Conservation (phyloP, 2,113 vertebrate species). For the Phylloscopus whistleri region DNA sequence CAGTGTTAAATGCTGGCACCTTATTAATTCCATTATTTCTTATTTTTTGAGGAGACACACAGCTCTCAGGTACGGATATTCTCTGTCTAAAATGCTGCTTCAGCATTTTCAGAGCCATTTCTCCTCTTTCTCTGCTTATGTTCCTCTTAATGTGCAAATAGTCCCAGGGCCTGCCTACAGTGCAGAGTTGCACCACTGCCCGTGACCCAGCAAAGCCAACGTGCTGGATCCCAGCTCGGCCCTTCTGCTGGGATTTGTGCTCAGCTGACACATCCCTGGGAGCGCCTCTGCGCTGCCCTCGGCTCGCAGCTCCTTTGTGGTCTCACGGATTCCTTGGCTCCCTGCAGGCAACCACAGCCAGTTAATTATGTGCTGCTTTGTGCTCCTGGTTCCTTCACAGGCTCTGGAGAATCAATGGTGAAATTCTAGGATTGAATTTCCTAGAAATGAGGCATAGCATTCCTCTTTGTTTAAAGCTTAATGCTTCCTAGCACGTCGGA, state of each 20-base stretch:
- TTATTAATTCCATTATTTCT: not conserved
- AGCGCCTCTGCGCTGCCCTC: not conserved
- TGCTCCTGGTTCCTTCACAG: not conserved
- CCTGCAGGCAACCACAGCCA: not conserved
- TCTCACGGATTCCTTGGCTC: not conserved
- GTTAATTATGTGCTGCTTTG: rapidly evolving
- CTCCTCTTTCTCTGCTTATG: not conserved
- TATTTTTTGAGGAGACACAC: not conserved
- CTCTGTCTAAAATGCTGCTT: not conserved
- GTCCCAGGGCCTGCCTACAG: not conserved
- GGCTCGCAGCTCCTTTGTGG: too few species aligned
- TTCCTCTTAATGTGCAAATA: not conserved
- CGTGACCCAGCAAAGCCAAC: not conserved
- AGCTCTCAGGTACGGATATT: not conserved
- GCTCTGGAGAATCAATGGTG: not conserved
- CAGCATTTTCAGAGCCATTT: not conserved
- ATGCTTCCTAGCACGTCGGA: not conserved
- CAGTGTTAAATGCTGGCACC: not conserved
- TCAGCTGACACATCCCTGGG: not conserved
- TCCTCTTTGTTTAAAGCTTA: not conserved
- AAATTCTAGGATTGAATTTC: not conserved
- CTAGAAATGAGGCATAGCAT: not conserved
- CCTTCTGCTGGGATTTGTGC: not conserved
- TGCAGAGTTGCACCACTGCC: not conserved
- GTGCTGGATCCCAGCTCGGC: not conserved